Percentiles rank a stretch among this genome's conserved stretches.
Evolutionary conservation across 2,797 vertebrate species (phyloP).

Genomic region (Sphaeramia orbicularis): DNA sequence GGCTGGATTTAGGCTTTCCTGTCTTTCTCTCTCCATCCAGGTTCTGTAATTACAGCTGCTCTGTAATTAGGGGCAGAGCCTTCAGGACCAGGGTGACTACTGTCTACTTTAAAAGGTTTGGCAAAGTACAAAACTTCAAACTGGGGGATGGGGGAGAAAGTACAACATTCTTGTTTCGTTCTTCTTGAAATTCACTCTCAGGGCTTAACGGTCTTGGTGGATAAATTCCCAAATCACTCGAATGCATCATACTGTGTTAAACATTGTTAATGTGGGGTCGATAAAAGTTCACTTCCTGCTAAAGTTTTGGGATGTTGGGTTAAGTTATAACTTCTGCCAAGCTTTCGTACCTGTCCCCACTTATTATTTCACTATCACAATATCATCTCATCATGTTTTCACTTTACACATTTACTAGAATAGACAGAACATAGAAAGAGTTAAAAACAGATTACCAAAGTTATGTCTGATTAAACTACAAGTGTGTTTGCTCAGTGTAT

Average conservation of each 20-base stretch:
- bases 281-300: constrained; percentile 1
- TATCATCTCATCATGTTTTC: not conserved
- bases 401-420: constrained; percentile 5
- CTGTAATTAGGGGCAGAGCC: constrained; percentile 87
- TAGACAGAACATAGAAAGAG: constrained; percentile 6
- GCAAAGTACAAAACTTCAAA: constrained; percentile 65
- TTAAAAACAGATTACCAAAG: constrained; percentile 43
- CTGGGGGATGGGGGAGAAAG: constrained; percentile 67
- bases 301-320: not conserved
- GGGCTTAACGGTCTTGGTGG: constrained; percentile 15
- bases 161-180: constrained; percentile 55
- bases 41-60: constrained; percentile 87
- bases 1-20: constrained; percentile 79
- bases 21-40: constrained; percentile 69
- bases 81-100: constrained; percentile 84
- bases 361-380: not conserved
- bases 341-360: not conserved
- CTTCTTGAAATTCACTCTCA: constrained; percentile 20
- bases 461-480: constrained; percentile 31
- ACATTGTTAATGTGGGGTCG: constrained; percentile 5
- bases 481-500: constrained; percentile 3
- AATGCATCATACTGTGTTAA: constrained; percentile 18
- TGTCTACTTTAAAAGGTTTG: constrained; percentile 79
- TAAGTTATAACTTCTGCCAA: not conserved
- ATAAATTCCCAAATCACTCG: constrained; percentile 32